Evolutionary conservation across 1,140 invertebrate genomes (phyloP).

Genomic region (Microplitis mediator): DNA sequence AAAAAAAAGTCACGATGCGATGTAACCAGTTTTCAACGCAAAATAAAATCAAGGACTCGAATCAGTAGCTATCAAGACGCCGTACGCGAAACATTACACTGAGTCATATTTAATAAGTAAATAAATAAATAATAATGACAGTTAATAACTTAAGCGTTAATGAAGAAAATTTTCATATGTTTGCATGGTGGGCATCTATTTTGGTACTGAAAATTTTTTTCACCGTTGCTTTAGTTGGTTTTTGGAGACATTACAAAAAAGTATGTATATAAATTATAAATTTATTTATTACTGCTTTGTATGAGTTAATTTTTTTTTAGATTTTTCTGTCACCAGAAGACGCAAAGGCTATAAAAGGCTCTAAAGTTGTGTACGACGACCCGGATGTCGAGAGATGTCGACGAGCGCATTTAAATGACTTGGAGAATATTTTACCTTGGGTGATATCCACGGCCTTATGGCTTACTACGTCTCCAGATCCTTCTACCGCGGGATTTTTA

Average conservation of each 20-base stretch:
- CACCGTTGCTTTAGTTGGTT: constrained; percentile 7
- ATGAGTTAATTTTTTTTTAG: constrained; percentile 42
- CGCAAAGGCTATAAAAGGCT: constrained; percentile 41
- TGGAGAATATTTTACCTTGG: constrained; percentile 77
- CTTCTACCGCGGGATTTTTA: constrained; percentile 61
- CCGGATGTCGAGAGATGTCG: constrained; percentile 45
- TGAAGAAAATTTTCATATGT: constrained; percentile 13
- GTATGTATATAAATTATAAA: constrained; percentile 6
- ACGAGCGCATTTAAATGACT: constrained; percentile 74
- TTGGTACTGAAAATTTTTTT: constrained; percentile 23
- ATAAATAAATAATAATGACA: not conserved
- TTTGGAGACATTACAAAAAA: constrained; percentile 17
- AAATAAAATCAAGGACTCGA: too few relatives aligned
- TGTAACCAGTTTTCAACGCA: too few relatives aligned
- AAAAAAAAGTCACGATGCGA: too few relatives aligned
- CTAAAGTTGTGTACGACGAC: constrained; percentile 39
- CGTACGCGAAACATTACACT: too few relatives aligned
- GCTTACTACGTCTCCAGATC: constrained; percentile 66
- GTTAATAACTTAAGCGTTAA: not conserved
- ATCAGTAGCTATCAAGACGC: too few relatives aligned
- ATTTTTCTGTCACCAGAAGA: constrained; percentile 66
- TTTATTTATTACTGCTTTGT: not conserved
- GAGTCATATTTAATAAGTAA: too few relatives aligned
- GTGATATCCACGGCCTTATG: constrained; percentile 69
- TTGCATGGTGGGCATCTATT: constrained; percentile 22